Evolutionary conservation across 1,140 invertebrate genomes (phyloP).

Genomic region (Protaetia brevitarsis): DNA sequence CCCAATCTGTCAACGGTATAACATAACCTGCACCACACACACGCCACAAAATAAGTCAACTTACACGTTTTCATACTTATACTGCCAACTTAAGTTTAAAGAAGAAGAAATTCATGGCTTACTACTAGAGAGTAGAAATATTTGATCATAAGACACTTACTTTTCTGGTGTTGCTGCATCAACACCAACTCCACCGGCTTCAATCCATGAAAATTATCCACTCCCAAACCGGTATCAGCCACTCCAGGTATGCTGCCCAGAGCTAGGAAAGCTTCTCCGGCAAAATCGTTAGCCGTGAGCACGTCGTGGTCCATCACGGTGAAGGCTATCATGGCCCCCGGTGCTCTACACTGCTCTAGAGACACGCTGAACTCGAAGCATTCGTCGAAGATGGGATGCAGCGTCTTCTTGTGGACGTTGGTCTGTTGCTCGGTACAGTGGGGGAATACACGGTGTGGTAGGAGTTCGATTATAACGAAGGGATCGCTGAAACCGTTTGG

Average conservation of each 20-base stretch:
- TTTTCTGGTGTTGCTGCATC: slow-evolving; percentile 85
- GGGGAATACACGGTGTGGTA: slow-evolving; percentile 80
- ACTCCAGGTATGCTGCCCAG: slow-evolving; percentile 72
- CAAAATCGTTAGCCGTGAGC: slow-evolving; percentile 92
- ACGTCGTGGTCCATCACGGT: slow-evolving; percentile 98
- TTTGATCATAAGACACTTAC: too few species aligned
- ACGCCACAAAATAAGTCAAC: too few species aligned
- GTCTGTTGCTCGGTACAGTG: slow-evolving; percentile 82
- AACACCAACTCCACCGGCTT: slow-evolving; percentile 80
- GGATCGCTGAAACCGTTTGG: slow-evolving; percentile 94
- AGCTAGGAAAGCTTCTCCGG: slow-evolving; percentile 85
- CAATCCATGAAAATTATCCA: slow-evolving; percentile 74
- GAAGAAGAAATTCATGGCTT: too few species aligned
- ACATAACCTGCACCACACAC: too few species aligned
- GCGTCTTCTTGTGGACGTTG: slow-evolving; percentile 91
- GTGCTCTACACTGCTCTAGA: slow-evolving; percentile 72
- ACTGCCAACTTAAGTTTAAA: too few species aligned
- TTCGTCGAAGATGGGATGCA: slow-evolving; percentile 94
- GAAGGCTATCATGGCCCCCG: slow-evolving; percentile 81
- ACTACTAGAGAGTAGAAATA: too few species aligned
- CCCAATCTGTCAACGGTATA: too few species aligned
- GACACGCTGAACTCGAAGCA: slow-evolving; percentile 91
- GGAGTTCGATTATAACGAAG: slow-evolving; percentile 90
- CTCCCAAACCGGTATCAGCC: slow-evolving; percentile 58
- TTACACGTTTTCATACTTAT: too few species aligned